Evolutionary conservation across 2,888 invertebrate species (phyloP).

Genomic region (Boloria selene): DNA sequence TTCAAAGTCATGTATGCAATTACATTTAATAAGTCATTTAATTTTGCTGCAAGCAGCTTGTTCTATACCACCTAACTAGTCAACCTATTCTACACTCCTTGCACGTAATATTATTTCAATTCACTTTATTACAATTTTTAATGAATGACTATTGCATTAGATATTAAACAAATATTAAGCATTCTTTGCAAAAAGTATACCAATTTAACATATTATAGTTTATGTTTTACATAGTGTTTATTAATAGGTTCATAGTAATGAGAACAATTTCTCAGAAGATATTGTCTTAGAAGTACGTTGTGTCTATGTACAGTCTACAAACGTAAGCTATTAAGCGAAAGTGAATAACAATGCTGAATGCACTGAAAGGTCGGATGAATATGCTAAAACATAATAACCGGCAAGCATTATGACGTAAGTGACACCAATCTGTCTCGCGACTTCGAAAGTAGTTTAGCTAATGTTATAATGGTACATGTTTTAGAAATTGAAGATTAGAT

Average conservation of each 20-base stretch:
- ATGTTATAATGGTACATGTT: conserved; percentile 8
- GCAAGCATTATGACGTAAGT: conserved; percentile 41
- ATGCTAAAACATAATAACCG: conserved; percentile 40
- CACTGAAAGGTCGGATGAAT: conserved; percentile 42
- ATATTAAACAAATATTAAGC: too few species aligned
- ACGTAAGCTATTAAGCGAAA: conserved; percentile 34
- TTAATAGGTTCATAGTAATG: too few species aligned
- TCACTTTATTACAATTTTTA: neutral
- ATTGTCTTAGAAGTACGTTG: neutral
- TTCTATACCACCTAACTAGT: conserved; percentile 12
- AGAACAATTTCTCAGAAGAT: too few species aligned
- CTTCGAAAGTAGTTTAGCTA: conserved; percentile 37
- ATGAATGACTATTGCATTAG: neutral
- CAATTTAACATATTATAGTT: too few species aligned
- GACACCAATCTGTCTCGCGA: conserved; percentile 37
- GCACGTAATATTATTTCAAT: neutral
- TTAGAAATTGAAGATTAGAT: neutral
- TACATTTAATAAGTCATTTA: conserved; percentile 36
- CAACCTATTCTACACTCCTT: conserved; percentile 2
- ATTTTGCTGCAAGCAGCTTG: conserved; percentile 19
- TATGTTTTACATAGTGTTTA: too few species aligned
- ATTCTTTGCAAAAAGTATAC: too few species aligned
- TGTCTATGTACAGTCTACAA: neutral
- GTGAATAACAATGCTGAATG: conserved; percentile 37
- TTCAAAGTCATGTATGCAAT: conserved; percentile 39